phyloP scores from a whole-genome alignment of 2,797 vertebrate species.

The Chaetophractus vellerosus region DNA sequence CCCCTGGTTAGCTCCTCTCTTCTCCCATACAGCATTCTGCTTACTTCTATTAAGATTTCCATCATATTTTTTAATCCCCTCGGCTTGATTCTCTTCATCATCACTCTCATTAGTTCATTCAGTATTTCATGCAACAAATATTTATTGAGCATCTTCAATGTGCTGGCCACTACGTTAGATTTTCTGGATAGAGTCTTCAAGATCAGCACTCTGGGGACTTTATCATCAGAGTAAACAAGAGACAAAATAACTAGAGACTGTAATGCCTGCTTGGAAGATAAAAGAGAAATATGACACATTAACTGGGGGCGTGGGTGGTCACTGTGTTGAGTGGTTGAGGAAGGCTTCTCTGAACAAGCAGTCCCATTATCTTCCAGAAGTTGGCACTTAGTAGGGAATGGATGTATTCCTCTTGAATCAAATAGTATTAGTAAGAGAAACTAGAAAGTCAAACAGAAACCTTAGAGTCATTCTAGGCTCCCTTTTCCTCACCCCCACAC shows the following conservation, averaged over 20 bases:
- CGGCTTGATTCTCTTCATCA: not conserved
- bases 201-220: not conserved
- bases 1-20: too few species aligned
- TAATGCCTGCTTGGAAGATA: not conserved
- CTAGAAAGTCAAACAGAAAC: not conserved
- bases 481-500: not conserved
- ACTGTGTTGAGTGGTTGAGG: too few species aligned
- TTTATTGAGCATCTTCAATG: not conserved
- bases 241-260: not conserved
- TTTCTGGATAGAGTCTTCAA: not conserved
- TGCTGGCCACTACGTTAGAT: not conserved
- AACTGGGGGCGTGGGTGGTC: not conserved
- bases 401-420: constrained; percentile 37
- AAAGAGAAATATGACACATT: not conserved
- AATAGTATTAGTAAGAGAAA: not conserved
- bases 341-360: not conserved
- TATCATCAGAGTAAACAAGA: not conserved
- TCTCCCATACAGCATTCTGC: not conserved
- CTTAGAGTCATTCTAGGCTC: not conserved
- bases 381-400: not conserved
- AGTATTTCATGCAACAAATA: not conserved
- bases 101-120: not conserved
- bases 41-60: not conserved
- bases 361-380: not conserved
- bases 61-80: not conserved